Conservation (phyloP, 2,888 invertebrate species). For the Folsomia candida region DNA sequence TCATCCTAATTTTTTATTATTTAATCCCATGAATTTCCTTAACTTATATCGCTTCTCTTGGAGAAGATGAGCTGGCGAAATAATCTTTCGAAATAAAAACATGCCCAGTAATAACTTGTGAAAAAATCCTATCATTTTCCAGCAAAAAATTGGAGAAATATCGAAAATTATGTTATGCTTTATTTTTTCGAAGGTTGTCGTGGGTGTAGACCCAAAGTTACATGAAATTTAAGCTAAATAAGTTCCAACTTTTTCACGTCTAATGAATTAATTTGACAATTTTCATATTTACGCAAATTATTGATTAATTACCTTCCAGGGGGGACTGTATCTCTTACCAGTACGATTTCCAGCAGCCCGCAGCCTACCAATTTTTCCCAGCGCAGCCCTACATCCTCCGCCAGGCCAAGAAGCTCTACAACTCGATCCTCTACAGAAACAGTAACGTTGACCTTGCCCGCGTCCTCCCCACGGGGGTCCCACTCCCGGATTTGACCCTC, state of each 20-base stretch:
- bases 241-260: no score
- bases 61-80: no score
- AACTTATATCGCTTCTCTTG: no score
- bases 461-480: neutral
- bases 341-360: slow-evolving; percentile 36
- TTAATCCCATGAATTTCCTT: no score
- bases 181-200: neutral
- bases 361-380: slow-evolving; percentile 48
- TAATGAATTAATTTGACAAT: neutral
- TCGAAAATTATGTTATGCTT: no score
- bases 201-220: no score
- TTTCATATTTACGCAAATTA: neutral
- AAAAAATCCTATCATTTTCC: no score
- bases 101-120: no score
- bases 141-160: no score
- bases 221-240: no score
- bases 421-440: slow-evolving; percentile 11
- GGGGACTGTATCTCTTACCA: slow-evolving; percentile 47
- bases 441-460: neutral
- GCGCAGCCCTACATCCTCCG: slow-evolving; percentile 48
- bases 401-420: slow-evolving; percentile 28
- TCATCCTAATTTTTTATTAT: no score
- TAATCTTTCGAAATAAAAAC: no score
- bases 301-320: slow-evolving; percentile 23
- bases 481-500: neutral